Conservation (phyloP, 2,797 vertebrate genomes). For the Amblyopsis hoosieri region DNA sequence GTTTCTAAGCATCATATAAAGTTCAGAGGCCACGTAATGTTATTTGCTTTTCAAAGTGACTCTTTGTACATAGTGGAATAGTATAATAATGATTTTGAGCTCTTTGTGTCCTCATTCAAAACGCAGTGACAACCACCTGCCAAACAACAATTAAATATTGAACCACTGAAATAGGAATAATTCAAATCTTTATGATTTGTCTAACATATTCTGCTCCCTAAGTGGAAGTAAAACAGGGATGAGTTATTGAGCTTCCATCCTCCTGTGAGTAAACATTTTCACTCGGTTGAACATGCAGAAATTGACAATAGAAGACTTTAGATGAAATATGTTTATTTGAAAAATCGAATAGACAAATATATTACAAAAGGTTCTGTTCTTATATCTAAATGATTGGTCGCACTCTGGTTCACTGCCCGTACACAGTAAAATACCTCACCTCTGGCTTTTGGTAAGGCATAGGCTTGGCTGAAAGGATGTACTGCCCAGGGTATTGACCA, state of each 20-base stretch:
- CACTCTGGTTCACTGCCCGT: conserved; percentile 21
- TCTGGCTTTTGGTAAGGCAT: conserved; percentile 14
- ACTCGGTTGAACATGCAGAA: conserved; percentile 19
- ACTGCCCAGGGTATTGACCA: conserved; percentile 33
- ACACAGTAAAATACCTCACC: conserved; percentile 18
- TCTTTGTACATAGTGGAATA: conserved; percentile 12
- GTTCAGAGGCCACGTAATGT: conserved; percentile 41
- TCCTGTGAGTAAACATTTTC: conserved; percentile 23
- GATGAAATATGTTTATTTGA: no score
- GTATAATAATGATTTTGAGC: conserved; percentile 39
- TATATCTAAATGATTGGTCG: neutral
- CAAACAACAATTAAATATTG: conserved; percentile 56
- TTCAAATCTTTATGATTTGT: conserved; percentile 51
- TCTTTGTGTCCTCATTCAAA: conserved; percentile 26
- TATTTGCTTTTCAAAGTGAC: conserved; percentile 21
- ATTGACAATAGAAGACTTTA: no score
- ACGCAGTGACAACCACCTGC: conserved; percentile 41
- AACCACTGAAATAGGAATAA: conserved; percentile 55
- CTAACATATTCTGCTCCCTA: conserved; percentile 34
- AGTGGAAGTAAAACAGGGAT: conserved; percentile 32
- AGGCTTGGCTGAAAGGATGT: neutral
- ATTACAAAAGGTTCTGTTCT: no score
- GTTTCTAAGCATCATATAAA: conserved; percentile 26
- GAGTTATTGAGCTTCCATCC: conserved; percentile 49
- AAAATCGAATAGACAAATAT: no score